Conservation (phyloP, 2,888 invertebrate species). For the Listrodromus nycthemerus region DNA sequence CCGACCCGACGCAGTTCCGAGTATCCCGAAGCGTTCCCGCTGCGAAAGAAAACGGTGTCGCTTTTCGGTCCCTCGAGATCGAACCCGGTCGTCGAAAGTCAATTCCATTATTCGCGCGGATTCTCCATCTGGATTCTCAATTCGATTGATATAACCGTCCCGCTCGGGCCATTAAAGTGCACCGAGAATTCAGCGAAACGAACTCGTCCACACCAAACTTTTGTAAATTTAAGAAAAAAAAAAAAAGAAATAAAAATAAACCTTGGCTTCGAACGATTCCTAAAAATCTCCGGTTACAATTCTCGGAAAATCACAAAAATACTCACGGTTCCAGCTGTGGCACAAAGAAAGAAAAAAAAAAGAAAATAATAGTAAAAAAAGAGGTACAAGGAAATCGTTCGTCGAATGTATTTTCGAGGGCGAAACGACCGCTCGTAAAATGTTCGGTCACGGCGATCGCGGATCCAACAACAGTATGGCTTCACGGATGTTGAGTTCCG, state of each 20-base stretch:
- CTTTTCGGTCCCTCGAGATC: conserved; percentile 51
- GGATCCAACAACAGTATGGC: conserved; percentile 45
- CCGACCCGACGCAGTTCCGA: conserved; percentile 33
- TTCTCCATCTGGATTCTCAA: conserved; percentile 45
- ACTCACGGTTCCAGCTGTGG: not conserved
- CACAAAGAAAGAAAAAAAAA: not conserved
- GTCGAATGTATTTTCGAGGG: conserved; percentile 7
- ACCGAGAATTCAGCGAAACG: not conserved
- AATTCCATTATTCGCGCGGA: conserved; percentile 71
- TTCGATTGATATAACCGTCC: conserved; percentile 69
- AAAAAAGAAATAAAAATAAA: not conserved
- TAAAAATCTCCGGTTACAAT: conserved; percentile 27
- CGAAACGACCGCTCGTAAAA: conserved; percentile 3
- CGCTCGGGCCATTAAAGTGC: conserved; percentile 24
- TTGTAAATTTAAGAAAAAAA: conserved; percentile 56
- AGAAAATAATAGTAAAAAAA: not conserved
- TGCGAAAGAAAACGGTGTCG: conserved; percentile 44
- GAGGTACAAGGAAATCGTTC: not conserved
- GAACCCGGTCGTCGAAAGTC: conserved; percentile 63
- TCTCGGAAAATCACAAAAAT: conserved; percentile 6
- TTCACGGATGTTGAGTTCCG: conserved; percentile 66
- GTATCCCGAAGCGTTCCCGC: conserved; percentile 43
- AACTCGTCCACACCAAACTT: conserved; percentile 49
- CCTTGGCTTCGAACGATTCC: not conserved
- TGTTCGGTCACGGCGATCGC: not conserved